Base-by-base conservation (phyloP, 1,140 invertebrate genomes). In the Euglossa dilemma region DNA sequence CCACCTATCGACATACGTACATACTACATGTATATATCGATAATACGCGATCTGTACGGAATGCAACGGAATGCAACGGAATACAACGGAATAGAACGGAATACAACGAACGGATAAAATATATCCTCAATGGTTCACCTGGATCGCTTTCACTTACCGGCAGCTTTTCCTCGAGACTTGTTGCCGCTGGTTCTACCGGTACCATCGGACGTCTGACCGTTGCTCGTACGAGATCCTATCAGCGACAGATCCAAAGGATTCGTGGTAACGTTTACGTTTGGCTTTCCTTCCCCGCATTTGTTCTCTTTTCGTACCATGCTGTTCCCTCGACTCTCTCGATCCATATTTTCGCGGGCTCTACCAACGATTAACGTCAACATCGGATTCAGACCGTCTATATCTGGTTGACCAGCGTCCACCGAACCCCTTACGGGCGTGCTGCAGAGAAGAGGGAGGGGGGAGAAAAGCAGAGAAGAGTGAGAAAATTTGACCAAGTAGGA, bases 241-340 rank as follows among this genome's bases (percentile, higher is more conserved):
- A 94, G 85, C 47, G 94, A 94, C 63, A 94, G 95, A 86, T 96
- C 96, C 71, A 96, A 88, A 0, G 96, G 95, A 86, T 96, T 96
- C 7, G 96, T 95, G 43, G 96, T 96, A 7, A 96, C 96, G 91
- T 96, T 96, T 78, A 96, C 95, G 91, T 95, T 95, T 0, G 95
- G 95, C 47, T 94, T 95, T 45, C 78, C 86, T 0, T 84, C 92
- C 70, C 25, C 61, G n/a, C 47, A 90, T 91, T 72, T 82, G 0
- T 59, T 84, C 6, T 72, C 85, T 64, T 61, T 56, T 16, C 25
- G n/a, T 18, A 43, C 50, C 14, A 73, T 57, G 79, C 66, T 87
- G 72, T 80, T 85, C 45, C 88, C 12, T 75, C 85, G 45, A 63
- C 82, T 72, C 78, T 77, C 89, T 61, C 88, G 85, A 43, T 67